Evolutionary conservation across 2,113 vertebrate species (phyloP).

Genomic region (Bujurquina vittata): DNA sequence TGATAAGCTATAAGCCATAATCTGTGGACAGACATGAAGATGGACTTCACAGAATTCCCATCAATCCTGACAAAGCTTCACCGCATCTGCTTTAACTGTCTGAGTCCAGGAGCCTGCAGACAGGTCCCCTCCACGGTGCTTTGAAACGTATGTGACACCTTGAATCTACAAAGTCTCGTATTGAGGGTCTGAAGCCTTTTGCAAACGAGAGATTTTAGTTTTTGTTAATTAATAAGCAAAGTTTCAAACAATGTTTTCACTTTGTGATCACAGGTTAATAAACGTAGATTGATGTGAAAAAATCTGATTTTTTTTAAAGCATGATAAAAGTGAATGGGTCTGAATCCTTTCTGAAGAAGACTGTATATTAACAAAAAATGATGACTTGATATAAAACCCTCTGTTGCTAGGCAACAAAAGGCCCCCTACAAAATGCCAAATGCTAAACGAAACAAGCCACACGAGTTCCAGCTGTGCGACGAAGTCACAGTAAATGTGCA

Average conservation of each 20-base stretch:
- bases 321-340: neutral
- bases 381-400: neutral
- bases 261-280: neutral
- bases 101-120: neutral
- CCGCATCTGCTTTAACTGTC: neutral
- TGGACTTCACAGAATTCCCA: neutral
- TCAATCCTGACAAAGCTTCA: neutral
- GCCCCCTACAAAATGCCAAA: neutral
- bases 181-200: neutral
- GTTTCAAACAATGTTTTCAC: neutral
- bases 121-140: too few relatives aligned
- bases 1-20: too few relatives aligned
- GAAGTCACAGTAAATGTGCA: neutral
- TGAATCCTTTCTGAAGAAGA: neutral
- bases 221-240: neutral
- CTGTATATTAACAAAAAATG: neutral
- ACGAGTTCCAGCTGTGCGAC: too few relatives aligned
- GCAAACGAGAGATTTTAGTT: neutral
- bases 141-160: too few relatives aligned
- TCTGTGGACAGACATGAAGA: neutral
- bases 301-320: neutral
- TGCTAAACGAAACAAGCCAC: neutral
- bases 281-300: neutral
- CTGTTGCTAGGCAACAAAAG: conserved; percentile 7
- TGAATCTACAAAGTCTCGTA: neutral